Evolutionary conservation across 2,888 invertebrate genomes (phyloP), one percentile per base, ranked within the genome.

Genomic region (Netelia fuscicornis): DNA sequence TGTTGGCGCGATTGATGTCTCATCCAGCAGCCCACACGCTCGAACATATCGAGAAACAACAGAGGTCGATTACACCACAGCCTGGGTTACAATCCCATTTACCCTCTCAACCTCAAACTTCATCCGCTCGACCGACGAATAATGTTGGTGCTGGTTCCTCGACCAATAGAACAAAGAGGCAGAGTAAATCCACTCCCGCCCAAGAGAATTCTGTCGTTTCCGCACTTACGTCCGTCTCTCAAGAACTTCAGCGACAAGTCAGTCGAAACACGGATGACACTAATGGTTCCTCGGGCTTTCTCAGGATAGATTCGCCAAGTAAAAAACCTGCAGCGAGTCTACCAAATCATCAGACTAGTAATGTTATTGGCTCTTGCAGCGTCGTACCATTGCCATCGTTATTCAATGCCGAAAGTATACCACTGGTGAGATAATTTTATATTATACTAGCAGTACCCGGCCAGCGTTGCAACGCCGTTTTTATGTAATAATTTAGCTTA

Each of bases 21-120:
- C 96, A 97, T 91, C 97, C 98, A 0, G 97, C 93, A 6, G 93
- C 97, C 13, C 97, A 97, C 92, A 96, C 96, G 78, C 96, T 97
- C 0, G 98, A 98, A 92, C 98, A 98, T 92, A 97, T 98, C 91
- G 98, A 98, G 91, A 97, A 97, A 90, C 97, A 97, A 89, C 98
- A 98, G 89, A 95, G 97, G 74, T 96, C 97, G 20, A 95, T 96
- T 48, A 97, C 97, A 13, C 97, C 97, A 0, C 96, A 96, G 70
- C 91, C 93, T 2, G 83, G 76, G 65, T 79, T 87, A 23, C 72
- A 86, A n/a, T 54, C 87, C 2, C 85, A 87, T 44, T 82, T 89
- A 54, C 88, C 89, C 25, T 48, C 90, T 13, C 90, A 90, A 64
- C 74, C 88, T 23, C 89, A 89, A 20, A n/a, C 88, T 9, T 60